Percentiles rank a stretch among this genome's conserved stretches.
Conservation (phyloP, 2,797 vertebrate species). For the Sphenopsis melanotis region DNA sequence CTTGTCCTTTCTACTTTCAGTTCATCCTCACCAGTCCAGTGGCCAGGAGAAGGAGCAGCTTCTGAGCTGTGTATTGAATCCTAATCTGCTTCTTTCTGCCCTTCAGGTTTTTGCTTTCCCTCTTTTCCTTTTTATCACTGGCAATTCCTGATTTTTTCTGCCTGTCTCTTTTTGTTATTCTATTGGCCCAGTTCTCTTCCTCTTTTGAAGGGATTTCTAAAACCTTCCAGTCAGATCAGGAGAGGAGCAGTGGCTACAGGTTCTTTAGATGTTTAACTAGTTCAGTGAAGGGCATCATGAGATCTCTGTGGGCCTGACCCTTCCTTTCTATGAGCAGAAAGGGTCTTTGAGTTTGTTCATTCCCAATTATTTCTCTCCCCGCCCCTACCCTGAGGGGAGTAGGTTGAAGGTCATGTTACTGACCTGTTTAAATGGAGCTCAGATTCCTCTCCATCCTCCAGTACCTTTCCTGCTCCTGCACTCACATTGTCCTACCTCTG, state of each 20-base stretch:
- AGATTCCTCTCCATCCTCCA: not conserved
- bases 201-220: not conserved
- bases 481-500: constrained; percentile 12
- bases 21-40: not conserved
- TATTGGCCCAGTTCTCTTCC: not conserved
- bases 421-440: constrained; percentile 8
- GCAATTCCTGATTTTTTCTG: not conserved
- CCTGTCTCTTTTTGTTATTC: not conserved
- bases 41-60: not conserved
- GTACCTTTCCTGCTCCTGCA: not conserved
- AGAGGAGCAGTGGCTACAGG: not conserved
- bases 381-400: not conserved
- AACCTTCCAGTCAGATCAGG: constrained; percentile 4
- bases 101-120: not conserved
- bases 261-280: not conserved
- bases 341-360: not conserved
- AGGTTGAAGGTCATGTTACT: constrained; percentile 29
- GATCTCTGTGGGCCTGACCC: not conserved
- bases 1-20: not conserved
- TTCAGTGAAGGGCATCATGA: not conserved
- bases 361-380: constrained; percentile 1
- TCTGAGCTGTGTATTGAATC: not conserved
- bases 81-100: not conserved
- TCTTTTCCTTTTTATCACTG: not conserved
- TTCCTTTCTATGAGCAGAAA: not conserved